These are phyloP conservation scores for Virgularia gustaviana DNA, from an alignment of 92 coral and sea anemone genomes.

Conservation along the genomic window DNA sequence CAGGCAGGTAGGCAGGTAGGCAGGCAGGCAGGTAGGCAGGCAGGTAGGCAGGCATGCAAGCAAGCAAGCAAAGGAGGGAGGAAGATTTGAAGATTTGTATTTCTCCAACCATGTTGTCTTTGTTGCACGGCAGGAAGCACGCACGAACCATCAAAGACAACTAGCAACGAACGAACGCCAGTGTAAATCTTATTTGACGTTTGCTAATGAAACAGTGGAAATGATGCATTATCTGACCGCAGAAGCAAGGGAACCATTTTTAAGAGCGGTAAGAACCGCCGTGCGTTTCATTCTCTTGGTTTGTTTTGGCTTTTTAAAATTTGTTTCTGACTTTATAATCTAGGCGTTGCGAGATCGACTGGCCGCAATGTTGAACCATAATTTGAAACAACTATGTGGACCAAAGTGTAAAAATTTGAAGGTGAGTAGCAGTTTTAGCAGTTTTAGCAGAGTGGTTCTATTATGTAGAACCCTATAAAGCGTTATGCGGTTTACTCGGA, in stretches of 20 bases:
- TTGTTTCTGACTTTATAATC: not conserved
- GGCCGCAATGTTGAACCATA: constrained; percentile 94
- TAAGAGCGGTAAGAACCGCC: constrained; percentile 70
- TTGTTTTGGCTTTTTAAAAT: not conserved
- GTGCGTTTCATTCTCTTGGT: not conserved
- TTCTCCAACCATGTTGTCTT: not conserved
- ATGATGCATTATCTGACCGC: constrained; percentile 92
- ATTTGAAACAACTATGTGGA: constrained; percentile 93
- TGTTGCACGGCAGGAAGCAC: constrained; percentile 69
- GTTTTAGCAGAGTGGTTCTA: no score
- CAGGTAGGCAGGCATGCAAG: no score
- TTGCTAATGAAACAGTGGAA: constrained; percentile 90
- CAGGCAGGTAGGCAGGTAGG: no score
- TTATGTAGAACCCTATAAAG: no score
- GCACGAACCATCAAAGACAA: constrained; percentile 84
- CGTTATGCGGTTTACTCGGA: no score
- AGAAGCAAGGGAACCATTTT: constrained; percentile 77
- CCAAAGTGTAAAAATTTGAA: constrained; percentile 86
- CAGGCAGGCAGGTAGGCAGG: no score
- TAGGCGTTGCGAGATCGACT: constrained; percentile 92
- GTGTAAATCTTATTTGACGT: constrained; percentile 90
- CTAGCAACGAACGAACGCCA: constrained; percentile 89
- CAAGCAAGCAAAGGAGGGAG: no score
- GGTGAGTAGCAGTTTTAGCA: constrained; percentile 54
- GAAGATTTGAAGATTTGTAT: not conserved